These are phyloP conservation scores for Trichonephila inaurata DNA, from an alignment of 1,140 invertebrate genomes.

Conservation along the genomic window DNA sequence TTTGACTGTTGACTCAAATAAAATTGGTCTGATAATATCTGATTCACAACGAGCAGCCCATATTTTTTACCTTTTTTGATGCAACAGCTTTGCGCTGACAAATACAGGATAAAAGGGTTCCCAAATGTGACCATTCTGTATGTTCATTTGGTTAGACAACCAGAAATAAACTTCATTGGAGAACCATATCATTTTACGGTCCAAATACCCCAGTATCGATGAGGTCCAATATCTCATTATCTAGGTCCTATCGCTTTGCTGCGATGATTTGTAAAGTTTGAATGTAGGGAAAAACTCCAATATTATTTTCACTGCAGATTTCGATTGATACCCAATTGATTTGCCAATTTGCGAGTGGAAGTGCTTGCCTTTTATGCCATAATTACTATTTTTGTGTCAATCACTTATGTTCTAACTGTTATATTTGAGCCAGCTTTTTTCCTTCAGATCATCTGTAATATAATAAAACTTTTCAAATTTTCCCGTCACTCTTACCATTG, in stretches of 20 bases:
- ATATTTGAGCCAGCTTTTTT: neutral
- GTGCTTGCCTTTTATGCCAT: neutral
- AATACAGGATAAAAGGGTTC: neutral
- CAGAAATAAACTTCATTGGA: neutral
- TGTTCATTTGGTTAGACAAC: neutral
- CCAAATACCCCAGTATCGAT: constrained; percentile 1
- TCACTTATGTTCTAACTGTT: neutral
- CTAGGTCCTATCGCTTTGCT: neutral
- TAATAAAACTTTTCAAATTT: neutral
- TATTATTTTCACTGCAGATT: constrained; percentile 41
- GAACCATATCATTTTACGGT: neutral
- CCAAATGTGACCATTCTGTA: neutral
- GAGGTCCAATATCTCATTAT: neutral
- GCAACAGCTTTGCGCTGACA: neutral
- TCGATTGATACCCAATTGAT: neutral
- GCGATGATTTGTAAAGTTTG: constrained; percentile 18
- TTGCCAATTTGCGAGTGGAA: neutral
- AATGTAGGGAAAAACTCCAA: neutral
- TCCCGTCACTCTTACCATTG: neutral
- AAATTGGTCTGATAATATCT: neutral
- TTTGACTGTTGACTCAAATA: neutral
- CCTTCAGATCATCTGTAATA: neutral
- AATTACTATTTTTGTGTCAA: neutral
- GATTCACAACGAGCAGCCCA: constrained; percentile 19
- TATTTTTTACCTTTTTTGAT: neutral